Conservation (phyloP, 2,888 invertebrate species). For the Hemithea aestivaria region DNA sequence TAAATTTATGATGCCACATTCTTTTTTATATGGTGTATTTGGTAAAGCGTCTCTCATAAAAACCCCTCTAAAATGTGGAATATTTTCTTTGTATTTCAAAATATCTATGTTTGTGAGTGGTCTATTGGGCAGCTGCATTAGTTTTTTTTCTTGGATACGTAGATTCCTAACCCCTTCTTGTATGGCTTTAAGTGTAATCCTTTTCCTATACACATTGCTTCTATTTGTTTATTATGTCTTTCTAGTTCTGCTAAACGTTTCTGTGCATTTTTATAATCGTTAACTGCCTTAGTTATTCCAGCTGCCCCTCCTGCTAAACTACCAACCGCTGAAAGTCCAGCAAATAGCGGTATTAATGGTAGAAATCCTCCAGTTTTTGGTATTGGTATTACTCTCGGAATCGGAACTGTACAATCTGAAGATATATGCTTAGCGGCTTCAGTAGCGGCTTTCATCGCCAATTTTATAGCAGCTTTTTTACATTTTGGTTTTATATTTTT, state of each 20-base stretch:
- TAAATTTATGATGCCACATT: constrained; percentile 10
- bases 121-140: constrained; percentile 1
- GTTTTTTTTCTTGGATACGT: constrained; percentile 5
- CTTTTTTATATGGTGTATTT: background rate
- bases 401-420: background rate
- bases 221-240: constrained; percentile 1
- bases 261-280: constrained; percentile 3
- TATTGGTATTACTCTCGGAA: constrained; percentile 3
- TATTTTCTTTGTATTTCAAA: background rate
- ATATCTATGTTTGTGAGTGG: constrained; percentile 7
- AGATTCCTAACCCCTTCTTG: constrained; percentile 3
- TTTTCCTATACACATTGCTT: constrained; percentile 1
- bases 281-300: constrained; percentile 3
- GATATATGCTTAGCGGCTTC: background rate
- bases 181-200: constrained; percentile 6
- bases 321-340: constrained; percentile 1
- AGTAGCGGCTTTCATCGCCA: background rate
- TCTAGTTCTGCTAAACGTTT: background rate
- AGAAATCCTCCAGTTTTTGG: constrained; percentile 7
- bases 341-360: constrained; percentile 6
- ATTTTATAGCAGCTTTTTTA: background rate
- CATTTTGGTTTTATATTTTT: constrained; percentile 1
- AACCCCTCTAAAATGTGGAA: constrained; percentile 11
- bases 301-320: constrained; percentile 4
- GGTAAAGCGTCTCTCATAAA: constrained; percentile 12